Conservation (phyloP, 2,888 invertebrate genomes). For the Ischnus inquisitorius region DNA sequence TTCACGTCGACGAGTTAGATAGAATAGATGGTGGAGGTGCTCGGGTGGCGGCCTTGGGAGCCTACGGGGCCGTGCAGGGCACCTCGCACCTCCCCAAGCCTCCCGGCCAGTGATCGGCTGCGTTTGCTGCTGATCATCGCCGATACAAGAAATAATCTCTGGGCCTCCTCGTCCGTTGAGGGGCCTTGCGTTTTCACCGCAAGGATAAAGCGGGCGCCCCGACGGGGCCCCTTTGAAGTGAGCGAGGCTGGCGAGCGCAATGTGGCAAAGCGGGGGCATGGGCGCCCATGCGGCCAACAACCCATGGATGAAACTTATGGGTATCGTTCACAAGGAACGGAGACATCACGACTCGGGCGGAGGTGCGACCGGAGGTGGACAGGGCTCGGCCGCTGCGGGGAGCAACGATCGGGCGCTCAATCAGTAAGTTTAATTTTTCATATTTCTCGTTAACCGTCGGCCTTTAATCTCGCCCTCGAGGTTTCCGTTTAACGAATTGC, state of each 20-base stretch:
- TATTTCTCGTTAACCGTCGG: background rate
- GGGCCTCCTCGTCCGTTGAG: slow-evolving; percentile 71
- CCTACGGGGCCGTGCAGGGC: slow-evolving; percentile 84
- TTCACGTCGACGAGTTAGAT: slow-evolving; percentile 70
- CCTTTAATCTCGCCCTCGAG: no score
- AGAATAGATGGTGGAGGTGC: slow-evolving; percentile 84
- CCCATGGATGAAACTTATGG: slow-evolving; percentile 94
- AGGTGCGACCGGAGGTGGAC: slow-evolving; percentile 85
- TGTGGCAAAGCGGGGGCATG: slow-evolving; percentile 93
- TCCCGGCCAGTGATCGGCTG: slow-evolving; percentile 69
- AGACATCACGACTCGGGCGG: slow-evolving; percentile 88
- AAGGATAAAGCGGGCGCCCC: slow-evolving; percentile 77
- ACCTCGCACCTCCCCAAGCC: slow-evolving; percentile 80
- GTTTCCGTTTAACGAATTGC: no score
- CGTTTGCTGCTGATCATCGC: slow-evolving; percentile 49
- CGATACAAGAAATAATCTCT: slow-evolving; percentile 36
- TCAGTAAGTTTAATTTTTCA: slow-evolving; percentile 87
- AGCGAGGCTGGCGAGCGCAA: slow-evolving; percentile 86
- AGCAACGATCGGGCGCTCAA: slow-evolving; percentile 89
- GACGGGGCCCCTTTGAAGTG: slow-evolving; percentile 77
- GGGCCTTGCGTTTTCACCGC: slow-evolving; percentile 69
- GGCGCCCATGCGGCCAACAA: slow-evolving; percentile 92
- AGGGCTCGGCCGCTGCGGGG: slow-evolving; percentile 85
- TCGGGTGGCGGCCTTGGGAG: slow-evolving; percentile 83
- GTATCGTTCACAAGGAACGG: slow-evolving; percentile 92